These are phyloP conservation scores for Cephus pulcher DNA, from an alignment of 2,888 invertebrate genomes.

Conservation along the genomic window DNA sequence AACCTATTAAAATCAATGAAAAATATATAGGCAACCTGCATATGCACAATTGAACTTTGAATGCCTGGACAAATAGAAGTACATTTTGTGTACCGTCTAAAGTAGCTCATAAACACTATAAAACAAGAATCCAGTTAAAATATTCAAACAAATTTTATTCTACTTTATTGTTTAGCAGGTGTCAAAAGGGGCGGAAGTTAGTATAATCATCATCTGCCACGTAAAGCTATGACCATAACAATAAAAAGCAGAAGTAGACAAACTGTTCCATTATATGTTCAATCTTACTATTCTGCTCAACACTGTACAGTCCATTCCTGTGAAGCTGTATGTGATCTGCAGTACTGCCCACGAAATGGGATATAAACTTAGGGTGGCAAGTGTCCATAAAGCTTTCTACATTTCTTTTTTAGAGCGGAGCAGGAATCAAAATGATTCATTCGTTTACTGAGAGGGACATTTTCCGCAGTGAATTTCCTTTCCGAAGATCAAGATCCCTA, in stretches of 20 bases:
- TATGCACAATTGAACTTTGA: background rate
- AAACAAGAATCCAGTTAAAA: background rate
- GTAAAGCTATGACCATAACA: background rate
- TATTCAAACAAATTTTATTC: background rate
- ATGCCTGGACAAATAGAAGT: background rate
- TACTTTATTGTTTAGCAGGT: background rate
- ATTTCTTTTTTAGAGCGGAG: background rate
- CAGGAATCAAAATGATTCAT: background rate
- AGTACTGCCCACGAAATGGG: background rate
- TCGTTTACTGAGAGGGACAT: background rate
- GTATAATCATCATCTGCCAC: background rate
- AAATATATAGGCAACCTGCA: too few relatives aligned
- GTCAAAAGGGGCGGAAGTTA: background rate
- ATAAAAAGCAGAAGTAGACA: background rate
- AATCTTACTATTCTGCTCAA: background rate
- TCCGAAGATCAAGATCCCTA: background rate
- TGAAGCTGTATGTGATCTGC: background rate
- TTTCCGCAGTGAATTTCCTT: background rate
- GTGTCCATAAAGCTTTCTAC: background rate
- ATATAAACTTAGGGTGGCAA: background rate
- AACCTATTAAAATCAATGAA: too few relatives aligned
- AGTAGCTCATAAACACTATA: too few relatives aligned
- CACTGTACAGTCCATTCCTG: background rate
- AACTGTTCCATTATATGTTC: background rate
- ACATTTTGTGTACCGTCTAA: background rate